A percentile compares a stretch with the other conserved stretches of the same genome.
These are phyloP conservation scores for Thelaira solivaga DNA, from an alignment of 2,888 invertebrate genomes.

Conservation along the genomic window DNA sequence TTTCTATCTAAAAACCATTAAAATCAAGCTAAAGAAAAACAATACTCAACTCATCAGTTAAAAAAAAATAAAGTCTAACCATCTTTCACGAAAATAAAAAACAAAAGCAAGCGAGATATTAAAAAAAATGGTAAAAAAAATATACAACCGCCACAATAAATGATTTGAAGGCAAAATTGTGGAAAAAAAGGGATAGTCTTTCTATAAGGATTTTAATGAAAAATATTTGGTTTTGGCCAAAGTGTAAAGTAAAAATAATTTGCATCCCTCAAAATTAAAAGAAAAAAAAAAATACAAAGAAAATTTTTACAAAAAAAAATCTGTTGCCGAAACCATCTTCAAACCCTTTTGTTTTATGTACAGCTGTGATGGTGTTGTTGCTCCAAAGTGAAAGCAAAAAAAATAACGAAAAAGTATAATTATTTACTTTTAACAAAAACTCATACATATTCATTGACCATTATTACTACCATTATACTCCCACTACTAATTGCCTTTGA, in stretches of 20 bases:
- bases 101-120: conserved; percentile 24
- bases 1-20: conserved; percentile 58
- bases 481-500: conserved; percentile 17
- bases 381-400: not conserved
- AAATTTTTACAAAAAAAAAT: conserved; percentile 10
- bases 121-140: conserved; percentile 14
- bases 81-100: not conserved
- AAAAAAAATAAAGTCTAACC: no score
- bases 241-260: conserved; percentile 43
- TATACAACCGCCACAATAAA: conserved; percentile 43
- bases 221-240: conserved; percentile 52
- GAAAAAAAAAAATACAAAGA: not conserved
- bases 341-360: conserved; percentile 21
- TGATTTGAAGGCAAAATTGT: conserved; percentile 23
- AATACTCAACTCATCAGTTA: conserved; percentile 30
- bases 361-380: conserved; percentile 6
- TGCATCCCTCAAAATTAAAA: conserved; percentile 47
- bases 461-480: conserved; percentile 44
- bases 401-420: conserved; percentile 22
- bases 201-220: conserved; percentile 49
- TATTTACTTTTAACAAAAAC: conserved; percentile 28
- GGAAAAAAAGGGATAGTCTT: conserved; percentile 36
- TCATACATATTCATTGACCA: conserved; percentile 63
- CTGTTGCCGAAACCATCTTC: conserved; percentile 9
- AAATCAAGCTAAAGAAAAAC: conserved; percentile 55